Evolutionary conservation across 2,888 invertebrate genomes (phyloP).

Genomic region (Dryadula phaetusa): DNA sequence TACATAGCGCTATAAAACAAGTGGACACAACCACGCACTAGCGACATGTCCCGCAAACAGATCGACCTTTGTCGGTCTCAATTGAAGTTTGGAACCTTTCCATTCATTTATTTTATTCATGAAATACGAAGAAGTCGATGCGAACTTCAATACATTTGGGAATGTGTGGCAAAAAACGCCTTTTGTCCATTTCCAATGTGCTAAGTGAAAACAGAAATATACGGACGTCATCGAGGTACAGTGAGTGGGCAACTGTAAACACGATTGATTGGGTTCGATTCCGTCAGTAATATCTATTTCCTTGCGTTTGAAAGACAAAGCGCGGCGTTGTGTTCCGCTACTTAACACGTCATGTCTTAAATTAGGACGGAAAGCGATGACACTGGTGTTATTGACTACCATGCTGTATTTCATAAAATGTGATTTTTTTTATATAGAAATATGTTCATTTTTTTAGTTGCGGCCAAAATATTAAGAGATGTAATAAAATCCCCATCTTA

Average conservation of each 20-base stretch:
- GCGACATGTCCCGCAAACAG: constrained; percentile 43
- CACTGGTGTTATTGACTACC: too few relatives aligned
- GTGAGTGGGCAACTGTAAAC: too few relatives aligned
- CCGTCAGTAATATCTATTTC: too few relatives aligned
- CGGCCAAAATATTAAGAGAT: background rate
- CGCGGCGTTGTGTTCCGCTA: too few relatives aligned
- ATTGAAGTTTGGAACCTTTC: constrained; percentile 41
- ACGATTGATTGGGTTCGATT: too few relatives aligned
- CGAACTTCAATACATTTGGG: constrained; percentile 37
- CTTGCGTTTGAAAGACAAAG: too few relatives aligned
- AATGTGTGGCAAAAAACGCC: constrained; percentile 22
- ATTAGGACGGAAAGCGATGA: too few relatives aligned
- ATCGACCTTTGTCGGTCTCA: constrained; percentile 41
- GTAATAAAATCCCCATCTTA: background rate
- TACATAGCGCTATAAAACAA: constrained; percentile 13
- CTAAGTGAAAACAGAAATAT: constrained; percentile 20
- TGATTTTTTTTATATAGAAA: too few relatives aligned
- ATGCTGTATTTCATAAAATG: too few relatives aligned
- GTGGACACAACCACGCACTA: constrained; percentile 12
- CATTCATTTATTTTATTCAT: constrained; percentile 49
- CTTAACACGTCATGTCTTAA: too few relatives aligned
- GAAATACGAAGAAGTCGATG: constrained; percentile 41
- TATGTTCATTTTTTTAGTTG: background rate
- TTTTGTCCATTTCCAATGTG: constrained; percentile 18
- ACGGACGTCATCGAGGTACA: too few relatives aligned